These are phyloP conservation scores for Limnodromus scolopaceus DNA, from an alignment of 2,797 vertebrate species.

Conservation along the genomic window DNA sequence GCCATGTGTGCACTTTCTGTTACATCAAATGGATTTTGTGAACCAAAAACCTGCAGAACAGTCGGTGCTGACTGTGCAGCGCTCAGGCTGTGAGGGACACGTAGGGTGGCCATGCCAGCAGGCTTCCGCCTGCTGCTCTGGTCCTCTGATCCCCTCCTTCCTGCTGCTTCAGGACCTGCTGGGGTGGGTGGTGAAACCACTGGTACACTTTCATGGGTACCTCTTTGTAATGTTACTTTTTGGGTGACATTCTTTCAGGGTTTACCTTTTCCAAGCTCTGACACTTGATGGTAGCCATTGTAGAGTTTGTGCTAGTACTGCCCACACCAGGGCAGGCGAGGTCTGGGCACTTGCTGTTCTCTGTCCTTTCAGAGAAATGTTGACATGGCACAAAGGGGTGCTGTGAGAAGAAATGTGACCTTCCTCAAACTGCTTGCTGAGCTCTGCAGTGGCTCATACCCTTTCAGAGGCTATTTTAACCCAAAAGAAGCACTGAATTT, in stretches of 20 bases:
- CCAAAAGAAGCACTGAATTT: neutral
- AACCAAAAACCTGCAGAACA: neutral
- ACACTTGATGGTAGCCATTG: rapidly evolving
- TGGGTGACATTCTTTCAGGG: neutral
- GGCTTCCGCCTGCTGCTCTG: neutral
- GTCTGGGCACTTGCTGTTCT: neutral
- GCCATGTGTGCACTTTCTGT: neutral
- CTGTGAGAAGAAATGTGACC: neutral
- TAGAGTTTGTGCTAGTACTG: neutral
- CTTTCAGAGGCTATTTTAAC: neutral
- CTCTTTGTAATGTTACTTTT: neutral
- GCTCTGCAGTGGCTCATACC: neutral
- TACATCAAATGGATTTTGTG: neutral
- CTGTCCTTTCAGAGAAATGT: neutral
- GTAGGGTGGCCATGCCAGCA: neutral
- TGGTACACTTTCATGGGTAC: neutral
- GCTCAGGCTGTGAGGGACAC: neutral
- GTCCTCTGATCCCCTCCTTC: neutral
- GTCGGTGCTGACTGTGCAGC: neutral
- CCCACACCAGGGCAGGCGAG: neutral
- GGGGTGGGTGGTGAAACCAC: neutral
- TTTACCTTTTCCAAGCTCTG: neutral
- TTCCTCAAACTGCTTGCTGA: neutral
- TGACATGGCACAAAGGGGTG: neutral
- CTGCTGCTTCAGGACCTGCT: neutral